phyloP scores from a whole-genome alignment of 2,888 invertebrate genomes.

The Hyposoter didymator region DNA sequence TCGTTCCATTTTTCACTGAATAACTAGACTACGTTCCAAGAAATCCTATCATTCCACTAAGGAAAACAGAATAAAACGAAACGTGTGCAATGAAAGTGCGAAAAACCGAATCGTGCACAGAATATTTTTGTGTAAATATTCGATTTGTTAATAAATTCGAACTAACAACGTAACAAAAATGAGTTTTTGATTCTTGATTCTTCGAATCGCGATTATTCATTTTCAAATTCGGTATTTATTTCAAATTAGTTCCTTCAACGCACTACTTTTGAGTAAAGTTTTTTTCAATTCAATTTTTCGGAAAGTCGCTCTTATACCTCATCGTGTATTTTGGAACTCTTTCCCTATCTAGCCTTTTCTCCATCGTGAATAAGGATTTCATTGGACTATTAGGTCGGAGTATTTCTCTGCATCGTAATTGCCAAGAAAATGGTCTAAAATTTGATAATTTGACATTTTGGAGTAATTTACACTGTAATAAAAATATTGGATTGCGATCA shows the following conservation, averaged over 20 bases:
- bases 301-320: background rate
- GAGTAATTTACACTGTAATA: background rate
- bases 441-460: background rate
- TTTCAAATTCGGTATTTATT: background rate
- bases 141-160: conserved; percentile 61
- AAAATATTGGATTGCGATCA: background rate
- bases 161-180: conserved; percentile 2
- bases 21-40: conserved; percentile 14
- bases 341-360: no score
- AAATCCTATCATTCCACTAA: conserved; percentile 32
- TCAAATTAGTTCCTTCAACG: background rate
- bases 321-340: background rate
- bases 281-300: background rate
- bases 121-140: conserved; percentile 57
- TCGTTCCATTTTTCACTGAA: conserved; percentile 1
- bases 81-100: conserved; percentile 19
- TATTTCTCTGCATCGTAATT: background rate
- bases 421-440: background rate
- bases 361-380: background rate
- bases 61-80: conserved; percentile 37
- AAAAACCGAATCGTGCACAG: conserved; percentile 41
- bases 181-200: background rate
- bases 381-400: background rate
- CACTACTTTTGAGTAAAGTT: background rate
- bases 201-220: background rate